These are phyloP conservation scores for Plectrocnemia conspersa DNA, from an alignment of 1,140 invertebrate genomes.

Conservation along the genomic window DNA sequence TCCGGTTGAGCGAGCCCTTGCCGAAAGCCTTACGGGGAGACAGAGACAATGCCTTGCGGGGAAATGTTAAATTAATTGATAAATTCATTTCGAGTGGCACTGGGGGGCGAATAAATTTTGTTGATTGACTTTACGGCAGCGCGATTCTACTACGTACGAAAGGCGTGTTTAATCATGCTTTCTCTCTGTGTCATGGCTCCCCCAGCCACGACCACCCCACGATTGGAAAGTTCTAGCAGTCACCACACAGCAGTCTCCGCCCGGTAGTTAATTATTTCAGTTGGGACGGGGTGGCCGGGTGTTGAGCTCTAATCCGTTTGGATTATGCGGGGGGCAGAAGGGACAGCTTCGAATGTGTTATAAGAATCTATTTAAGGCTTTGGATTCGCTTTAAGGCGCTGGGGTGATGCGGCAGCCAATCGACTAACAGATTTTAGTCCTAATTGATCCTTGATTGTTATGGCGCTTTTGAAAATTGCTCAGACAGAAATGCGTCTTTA, in stretches of 20 bases:
- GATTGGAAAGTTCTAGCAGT: constrained; percentile 31
- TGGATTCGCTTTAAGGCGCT: constrained; percentile 4
- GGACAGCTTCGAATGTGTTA: constrained; percentile 7
- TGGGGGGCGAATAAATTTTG: constrained; percentile 31
- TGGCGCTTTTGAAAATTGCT: too few species aligned
- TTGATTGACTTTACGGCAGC: constrained; percentile 33
- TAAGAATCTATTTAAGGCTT: constrained; percentile 9
- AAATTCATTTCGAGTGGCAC: constrained; percentile 32
- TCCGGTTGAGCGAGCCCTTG: background rate
- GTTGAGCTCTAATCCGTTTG: constrained; percentile 26
- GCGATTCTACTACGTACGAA: constrained; percentile 20
- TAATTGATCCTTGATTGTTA: too few species aligned
- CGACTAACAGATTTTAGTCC: too few species aligned
- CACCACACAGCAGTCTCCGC: constrained; percentile 27
- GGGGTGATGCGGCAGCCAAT: too few species aligned
- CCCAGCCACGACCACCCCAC: background rate
- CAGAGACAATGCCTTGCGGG: constrained; percentile 21
- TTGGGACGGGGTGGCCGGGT: constrained; percentile 7
- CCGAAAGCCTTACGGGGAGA: background rate
- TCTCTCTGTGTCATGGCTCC: constrained; percentile 28
- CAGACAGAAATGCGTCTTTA: too few species aligned
- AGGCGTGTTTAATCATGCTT: constrained; percentile 35
- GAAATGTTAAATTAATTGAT: constrained; percentile 31
- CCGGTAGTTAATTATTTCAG: constrained; percentile 33
- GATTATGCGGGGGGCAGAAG: constrained; percentile 22